A percentile compares a stretch with the other conserved stretches of the same genome.
These are phyloP conservation scores for Piaya cayana DNA, from an alignment of 2,113 vertebrate genomes.

Conservation along the genomic window DNA sequence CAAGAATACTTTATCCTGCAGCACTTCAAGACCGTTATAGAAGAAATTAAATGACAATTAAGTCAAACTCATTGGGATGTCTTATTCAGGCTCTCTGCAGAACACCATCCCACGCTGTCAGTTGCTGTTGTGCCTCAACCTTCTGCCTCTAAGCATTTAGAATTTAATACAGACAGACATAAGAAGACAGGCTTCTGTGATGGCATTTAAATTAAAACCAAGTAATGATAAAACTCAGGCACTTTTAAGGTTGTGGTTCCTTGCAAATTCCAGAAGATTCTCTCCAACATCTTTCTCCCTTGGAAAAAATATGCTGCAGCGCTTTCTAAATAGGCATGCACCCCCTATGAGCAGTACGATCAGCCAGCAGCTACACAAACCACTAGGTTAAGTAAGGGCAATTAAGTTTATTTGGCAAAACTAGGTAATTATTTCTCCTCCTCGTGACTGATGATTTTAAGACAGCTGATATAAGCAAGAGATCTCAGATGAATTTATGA, in stretches of 20 bases:
- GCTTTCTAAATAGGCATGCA: not conserved
- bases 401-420: not conserved
- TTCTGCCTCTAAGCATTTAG: not conserved
- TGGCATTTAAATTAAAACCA: not conserved
- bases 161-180: not conserved
- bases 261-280: not conserved
- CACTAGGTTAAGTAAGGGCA: not conserved
- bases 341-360: not conserved
- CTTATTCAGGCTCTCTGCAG: not conserved
- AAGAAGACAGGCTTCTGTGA: not conserved
- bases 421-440: not conserved
- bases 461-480: not conserved
- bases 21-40: not conserved
- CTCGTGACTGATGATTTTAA: not conserved
- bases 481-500: not conserved
- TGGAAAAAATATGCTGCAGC: not conserved
- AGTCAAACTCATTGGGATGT: not conserved
- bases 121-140: not conserved
- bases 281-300: not conserved
- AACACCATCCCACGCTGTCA: not conserved
- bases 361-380: not conserved
- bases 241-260: not conserved
- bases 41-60: not conserved
- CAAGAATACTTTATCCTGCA: not conserved
- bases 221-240: not conserved